Evolutionary conservation across 2,113 vertebrate genomes (phyloP).

Genomic region (Ondatra zibethicus): DNA sequence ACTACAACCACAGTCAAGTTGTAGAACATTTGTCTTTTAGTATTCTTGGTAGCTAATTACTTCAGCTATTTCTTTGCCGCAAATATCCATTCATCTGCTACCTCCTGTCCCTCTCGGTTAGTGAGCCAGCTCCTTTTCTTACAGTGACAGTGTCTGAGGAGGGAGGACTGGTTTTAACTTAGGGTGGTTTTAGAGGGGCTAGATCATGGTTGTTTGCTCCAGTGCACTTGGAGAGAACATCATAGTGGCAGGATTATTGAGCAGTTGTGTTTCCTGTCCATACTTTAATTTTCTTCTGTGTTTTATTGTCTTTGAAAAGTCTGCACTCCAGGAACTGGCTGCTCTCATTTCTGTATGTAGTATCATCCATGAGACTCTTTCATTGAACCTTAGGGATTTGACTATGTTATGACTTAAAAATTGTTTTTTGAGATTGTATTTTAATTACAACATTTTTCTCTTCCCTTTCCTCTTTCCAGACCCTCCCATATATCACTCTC

Average conservation of each 20-base stretch:
- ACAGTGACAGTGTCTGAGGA: not conserved
- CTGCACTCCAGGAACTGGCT: not conserved
- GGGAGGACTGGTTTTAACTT: not conserved
- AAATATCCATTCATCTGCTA: not conserved
- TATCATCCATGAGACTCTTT: too few species aligned
- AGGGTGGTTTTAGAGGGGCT: not conserved
- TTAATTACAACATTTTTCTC: not conserved
- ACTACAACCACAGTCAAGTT: not conserved
- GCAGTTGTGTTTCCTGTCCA: not conserved
- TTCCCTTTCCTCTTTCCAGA: not conserved
- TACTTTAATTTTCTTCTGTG: not conserved
- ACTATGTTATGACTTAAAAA: not conserved
- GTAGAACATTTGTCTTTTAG: not conserved
- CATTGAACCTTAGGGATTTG: not conserved
- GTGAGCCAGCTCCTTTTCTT: not conserved
- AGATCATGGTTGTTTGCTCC: not conserved
- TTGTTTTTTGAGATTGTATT: not conserved
- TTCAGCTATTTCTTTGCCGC: not conserved
- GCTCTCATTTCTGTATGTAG: not conserved
- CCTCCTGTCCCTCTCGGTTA: not conserved
- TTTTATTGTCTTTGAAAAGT: not conserved
- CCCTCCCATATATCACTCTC: not conserved
- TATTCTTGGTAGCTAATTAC: not conserved
- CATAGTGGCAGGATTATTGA: not conserved
- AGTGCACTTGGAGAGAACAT: too few species aligned